Conservation (phyloP, 2,113 vertebrate species). For the Semnopithecus entellus region DNA sequence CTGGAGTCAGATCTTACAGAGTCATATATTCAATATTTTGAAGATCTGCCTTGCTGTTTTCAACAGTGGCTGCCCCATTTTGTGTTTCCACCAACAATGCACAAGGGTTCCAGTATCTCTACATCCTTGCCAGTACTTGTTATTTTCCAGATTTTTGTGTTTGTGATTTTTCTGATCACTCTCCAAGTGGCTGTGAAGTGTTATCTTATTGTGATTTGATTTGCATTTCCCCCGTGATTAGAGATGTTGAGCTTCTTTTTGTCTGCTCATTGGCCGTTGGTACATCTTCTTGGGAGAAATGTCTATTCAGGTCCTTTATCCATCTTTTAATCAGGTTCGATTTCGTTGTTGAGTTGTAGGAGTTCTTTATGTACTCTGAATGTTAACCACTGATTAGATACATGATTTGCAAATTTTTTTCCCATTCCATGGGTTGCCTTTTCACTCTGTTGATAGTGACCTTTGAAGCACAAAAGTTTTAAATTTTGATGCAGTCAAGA, state of each 20-base stretch:
- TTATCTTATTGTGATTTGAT: not conserved
- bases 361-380: not conserved
- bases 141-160: not conserved
- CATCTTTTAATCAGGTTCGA: not conserved
- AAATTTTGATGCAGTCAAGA: not conserved
- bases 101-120: not conserved
- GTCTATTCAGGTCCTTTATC: not conserved
- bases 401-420: not conserved
- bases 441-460: not conserved
- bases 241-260: not conserved
- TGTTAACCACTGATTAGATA: not conserved
- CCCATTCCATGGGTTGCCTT: not conserved
- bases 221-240: not conserved
- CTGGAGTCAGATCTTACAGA: no score
- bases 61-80: not conserved
- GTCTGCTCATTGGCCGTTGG: not conserved
- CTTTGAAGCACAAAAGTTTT: not conserved
- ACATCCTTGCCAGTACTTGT: not conserved
- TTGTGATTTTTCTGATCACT: not conserved
- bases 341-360: not conserved
- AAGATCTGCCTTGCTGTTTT: not conserved
- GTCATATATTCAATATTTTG: no score
- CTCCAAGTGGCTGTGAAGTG: not conserved
- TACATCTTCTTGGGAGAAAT: not conserved
- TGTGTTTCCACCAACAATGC: no score